Evolutionary conservation across 2,797 vertebrate genomes (phyloP), one percentile per base, ranked within the genome.

Genomic region (Parotocinclus haroldoi): DNA sequence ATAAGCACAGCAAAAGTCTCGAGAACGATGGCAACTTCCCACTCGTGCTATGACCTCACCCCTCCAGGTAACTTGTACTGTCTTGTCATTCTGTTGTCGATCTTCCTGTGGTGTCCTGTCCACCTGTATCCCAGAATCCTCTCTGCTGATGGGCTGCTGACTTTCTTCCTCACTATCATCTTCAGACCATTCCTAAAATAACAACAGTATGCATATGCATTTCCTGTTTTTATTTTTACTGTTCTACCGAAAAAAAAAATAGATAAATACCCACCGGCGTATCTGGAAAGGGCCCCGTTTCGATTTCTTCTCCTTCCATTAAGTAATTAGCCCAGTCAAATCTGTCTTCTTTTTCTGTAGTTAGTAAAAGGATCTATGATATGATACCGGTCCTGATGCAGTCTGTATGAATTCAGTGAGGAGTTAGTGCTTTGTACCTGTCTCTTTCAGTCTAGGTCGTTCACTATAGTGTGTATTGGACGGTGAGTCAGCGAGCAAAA

Each of bases 121-220:
- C 66, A 96, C 83, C 69, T 98, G 97, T 80, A 99, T 99, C 61
- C 97, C 97, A 7, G 97, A 99, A 81, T 99, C 97, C 70, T 96
- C 96, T 69, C 97, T 92, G 84, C 96, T 99, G 62, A 98, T 87
- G 58, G 91, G 91, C 75, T 93, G 88, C 53, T 94, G 91, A 50
- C 88, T 83, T 75, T 94, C 93, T 1, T 92, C 93, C 11, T 92
- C 92, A 4, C 92, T 95, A 78, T 97, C 96, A 39, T 95, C 92
- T 77, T 96, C 96, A 75, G 96, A 98, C 95, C 93, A 98, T 40
- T 93, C 92, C 97, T 98, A 67, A 62, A 53, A 76, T 27, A 55
- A 16, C 4, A 50, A 13, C 5, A 49, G 8, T 1, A 49, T 2
- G 17, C 48, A 13, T 48, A 48, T 14, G 5, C 10, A 13, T 10